Conservation (phyloP, 2,113 vertebrate genomes). For the Glaucidium brasilianum region DNA sequence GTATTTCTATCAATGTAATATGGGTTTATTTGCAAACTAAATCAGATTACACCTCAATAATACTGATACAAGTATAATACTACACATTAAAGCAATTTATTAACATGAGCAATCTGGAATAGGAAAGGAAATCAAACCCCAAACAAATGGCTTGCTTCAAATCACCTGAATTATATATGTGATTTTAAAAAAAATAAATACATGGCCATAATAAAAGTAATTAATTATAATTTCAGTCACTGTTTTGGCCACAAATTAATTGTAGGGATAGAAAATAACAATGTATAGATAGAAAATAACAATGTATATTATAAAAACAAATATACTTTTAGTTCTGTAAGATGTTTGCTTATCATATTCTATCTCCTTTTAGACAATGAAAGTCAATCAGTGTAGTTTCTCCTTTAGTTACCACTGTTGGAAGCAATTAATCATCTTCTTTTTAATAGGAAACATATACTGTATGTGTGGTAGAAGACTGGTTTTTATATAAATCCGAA, state of each 20-base stretch:
- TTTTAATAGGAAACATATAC: neutral
- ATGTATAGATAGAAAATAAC: neutral
- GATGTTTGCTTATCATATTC: neutral
- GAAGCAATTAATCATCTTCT: neutral
- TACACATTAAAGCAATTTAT: neutral
- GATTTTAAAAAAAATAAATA: neutral
- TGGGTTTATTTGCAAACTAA: neutral
- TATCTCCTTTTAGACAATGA: neutral
- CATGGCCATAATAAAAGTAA: neutral
- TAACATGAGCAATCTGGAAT: neutral
- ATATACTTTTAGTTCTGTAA: neutral
- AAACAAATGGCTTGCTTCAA: neutral
- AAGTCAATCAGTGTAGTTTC: neutral
- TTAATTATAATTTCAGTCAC: neutral
- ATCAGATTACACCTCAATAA: neutral
- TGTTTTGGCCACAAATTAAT: neutral
- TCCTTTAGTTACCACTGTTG: neutral
- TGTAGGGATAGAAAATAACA: neutral
- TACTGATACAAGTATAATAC: neutral
- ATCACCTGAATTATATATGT: neutral
- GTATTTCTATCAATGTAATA: neutral
- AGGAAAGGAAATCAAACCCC: neutral
- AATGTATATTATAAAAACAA: neutral
- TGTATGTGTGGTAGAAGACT: neutral
- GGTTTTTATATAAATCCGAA: neutral